phyloP scores from a whole-genome alignment of 1,140 invertebrate species.

The Venustaconcha ellipsiformis region DNA sequence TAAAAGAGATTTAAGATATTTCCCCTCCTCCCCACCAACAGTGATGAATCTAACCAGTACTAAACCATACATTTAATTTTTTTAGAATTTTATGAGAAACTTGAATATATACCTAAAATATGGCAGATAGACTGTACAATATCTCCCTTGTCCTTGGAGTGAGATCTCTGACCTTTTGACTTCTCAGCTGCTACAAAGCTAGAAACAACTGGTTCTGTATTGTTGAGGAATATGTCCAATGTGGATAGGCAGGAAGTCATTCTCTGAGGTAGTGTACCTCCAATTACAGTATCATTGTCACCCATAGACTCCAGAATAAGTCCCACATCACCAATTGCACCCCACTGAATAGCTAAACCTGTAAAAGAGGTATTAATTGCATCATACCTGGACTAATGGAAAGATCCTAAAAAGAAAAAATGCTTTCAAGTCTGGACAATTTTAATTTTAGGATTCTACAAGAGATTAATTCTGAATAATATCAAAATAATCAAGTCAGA shows the following conservation, averaged over 20 bases:
- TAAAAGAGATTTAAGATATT: too few relatives aligned
- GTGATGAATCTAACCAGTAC: too few relatives aligned
- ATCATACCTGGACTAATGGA: background rate
- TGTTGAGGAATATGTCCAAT: conserved; percentile 90
- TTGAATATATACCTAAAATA: conserved; percentile 64
- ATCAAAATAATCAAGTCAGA: background rate
- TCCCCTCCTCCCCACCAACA: too few relatives aligned
- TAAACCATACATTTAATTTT: background rate
- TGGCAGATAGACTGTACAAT: conserved; percentile 64
- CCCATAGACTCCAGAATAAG: conserved; percentile 89
- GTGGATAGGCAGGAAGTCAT: conserved; percentile 88
- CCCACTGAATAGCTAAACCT: conserved; percentile 94
- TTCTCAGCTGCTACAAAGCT: conserved; percentile 85
- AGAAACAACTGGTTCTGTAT: conserved; percentile 86
- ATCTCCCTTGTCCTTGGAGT: conserved; percentile 21
- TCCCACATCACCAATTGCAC: conserved; percentile 97
- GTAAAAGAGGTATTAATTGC: background rate
- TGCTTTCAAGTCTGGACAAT: background rate
- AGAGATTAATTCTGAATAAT: background rate
- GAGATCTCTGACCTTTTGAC: conserved; percentile 52
- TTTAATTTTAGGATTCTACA: background rate
- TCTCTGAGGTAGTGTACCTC: conserved; percentile 92
- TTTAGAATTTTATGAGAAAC: background rate
- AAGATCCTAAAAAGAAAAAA: background rate
- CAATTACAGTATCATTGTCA: conserved; percentile 90